phyloP scores from a whole-genome alignment of 2,113 vertebrate species.

The Tringa solitaria region DNA sequence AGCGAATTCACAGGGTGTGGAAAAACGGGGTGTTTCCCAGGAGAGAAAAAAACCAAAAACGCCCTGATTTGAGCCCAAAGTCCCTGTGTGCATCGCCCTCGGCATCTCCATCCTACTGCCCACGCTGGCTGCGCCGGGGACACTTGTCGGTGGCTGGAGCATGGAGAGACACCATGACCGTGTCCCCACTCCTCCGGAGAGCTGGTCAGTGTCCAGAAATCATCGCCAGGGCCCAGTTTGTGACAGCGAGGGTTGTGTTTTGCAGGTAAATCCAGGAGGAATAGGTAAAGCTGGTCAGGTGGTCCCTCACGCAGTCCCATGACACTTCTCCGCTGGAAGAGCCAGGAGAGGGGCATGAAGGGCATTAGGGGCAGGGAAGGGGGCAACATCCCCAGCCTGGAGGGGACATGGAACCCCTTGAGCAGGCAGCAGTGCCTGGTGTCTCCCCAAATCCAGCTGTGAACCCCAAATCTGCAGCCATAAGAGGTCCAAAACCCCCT shows the following conservation, averaged over 20 bases:
- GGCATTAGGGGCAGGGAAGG: accelerated
- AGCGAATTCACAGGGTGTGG: background rate
- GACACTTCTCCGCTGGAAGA: constrained; percentile 83
- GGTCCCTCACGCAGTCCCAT: constrained; percentile 81
- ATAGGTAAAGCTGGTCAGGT: constrained; percentile 78
- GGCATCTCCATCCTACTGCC: accelerated
- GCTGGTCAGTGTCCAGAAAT: constrained; percentile 78
- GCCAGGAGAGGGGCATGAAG: background rate
- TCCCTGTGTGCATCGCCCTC: background rate
- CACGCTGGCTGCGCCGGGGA: background rate
- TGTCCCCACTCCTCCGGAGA: background rate
- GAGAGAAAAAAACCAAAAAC: background rate
- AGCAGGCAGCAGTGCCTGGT: background rate
- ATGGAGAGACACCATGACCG: accelerated
- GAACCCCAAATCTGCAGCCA: background rate
- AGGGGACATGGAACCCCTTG: accelerated
- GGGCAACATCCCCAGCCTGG: too few relatives aligned
- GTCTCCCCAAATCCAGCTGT: background rate
- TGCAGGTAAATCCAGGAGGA: constrained; percentile 88
- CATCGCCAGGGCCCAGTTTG: constrained; percentile 84
- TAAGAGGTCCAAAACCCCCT: background rate
- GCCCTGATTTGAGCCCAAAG: background rate
- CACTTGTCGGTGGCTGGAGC: accelerated
- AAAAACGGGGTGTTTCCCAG: background rate
- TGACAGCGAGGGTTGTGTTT: constrained; percentile 79